Percentiles rank a stretch among this genome's conserved stretches.
Conservation (phyloP, 2,888 invertebrate genomes). For the Hanleya hanleyi region DNA sequence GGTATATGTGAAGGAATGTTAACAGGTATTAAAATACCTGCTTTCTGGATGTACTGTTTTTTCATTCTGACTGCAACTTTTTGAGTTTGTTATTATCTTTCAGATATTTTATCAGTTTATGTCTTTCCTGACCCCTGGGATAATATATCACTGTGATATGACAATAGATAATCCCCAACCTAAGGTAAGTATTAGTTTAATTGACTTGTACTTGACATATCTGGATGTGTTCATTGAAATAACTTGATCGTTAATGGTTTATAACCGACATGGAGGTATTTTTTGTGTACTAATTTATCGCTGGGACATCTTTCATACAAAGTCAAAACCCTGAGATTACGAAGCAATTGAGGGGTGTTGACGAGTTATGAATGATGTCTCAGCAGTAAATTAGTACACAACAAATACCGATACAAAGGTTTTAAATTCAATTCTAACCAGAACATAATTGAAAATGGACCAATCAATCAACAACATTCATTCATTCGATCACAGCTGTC, state of each 20-base stretch:
- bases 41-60: neutral
- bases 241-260: too few species aligned
- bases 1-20: too few species aligned
- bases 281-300: too few species aligned
- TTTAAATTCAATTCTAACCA: too few species aligned
- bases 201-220: neutral
- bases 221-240: too few species aligned
- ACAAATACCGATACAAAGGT: too few species aligned
- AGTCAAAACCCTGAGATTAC: neutral
- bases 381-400: too few species aligned
- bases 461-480: too few species aligned
- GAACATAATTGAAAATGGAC: too few species aligned
- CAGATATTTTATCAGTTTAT: conserved; percentile 93
- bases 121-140: conserved; percentile 92
- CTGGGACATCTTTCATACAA: neutral
- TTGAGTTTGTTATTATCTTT: conserved; percentile 29
- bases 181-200: conserved; percentile 67
- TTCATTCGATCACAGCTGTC: too few species aligned
- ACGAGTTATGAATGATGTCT: neutral
- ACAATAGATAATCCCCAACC: conserved; percentile 76
- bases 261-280: too few species aligned
- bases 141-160: conserved; percentile 91
- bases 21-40: too few species aligned
- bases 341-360: neutral
- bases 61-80: neutral